Percentiles rank a stretch among this genome's conserved stretches.
phyloP scores from a whole-genome alignment of 2,113 vertebrate species.

The Anarhynchus alexandrinus region DNA sequence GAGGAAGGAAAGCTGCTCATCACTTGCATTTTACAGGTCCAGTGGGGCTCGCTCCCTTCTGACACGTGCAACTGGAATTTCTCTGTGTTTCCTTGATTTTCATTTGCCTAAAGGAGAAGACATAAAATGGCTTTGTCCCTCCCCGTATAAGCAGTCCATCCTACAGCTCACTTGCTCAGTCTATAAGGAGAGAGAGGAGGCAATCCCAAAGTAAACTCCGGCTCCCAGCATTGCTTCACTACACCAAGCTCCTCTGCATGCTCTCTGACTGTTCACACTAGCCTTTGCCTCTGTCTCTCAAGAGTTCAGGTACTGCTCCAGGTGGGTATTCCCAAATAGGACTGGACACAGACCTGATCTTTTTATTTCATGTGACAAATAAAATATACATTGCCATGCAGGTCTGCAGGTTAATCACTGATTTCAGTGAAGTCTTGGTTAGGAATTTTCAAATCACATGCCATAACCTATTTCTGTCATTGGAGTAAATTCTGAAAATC shows the following conservation, averaged over 20 bases:
- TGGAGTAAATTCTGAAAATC: neutral
- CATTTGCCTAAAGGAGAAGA: neutral
- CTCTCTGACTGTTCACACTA: neutral
- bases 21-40: neutral
- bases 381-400: neutral
- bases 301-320: neutral
- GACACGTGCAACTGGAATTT: neutral
- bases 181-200: neutral
- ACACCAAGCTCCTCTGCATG: neutral
- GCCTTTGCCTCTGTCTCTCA: neutral
- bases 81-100: neutral
- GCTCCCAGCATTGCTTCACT: neutral
- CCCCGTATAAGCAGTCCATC: neutral
- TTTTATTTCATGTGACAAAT: neutral
- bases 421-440: neutral
- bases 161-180: neutral
- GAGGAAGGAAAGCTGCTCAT: neutral
- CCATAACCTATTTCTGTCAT: neutral
- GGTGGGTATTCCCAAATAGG: neutral
- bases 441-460: neutral
- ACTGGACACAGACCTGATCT: neutral
- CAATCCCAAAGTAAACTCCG: neutral
- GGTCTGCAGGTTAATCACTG: neutral
- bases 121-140: neutral
- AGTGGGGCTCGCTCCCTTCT: neutral